Percentiles rank a stretch among this genome's conserved stretches.
phyloP scores from a whole-genome alignment of 92 coral and sea anemone species.

The Siderastrea siderea region DNA sequence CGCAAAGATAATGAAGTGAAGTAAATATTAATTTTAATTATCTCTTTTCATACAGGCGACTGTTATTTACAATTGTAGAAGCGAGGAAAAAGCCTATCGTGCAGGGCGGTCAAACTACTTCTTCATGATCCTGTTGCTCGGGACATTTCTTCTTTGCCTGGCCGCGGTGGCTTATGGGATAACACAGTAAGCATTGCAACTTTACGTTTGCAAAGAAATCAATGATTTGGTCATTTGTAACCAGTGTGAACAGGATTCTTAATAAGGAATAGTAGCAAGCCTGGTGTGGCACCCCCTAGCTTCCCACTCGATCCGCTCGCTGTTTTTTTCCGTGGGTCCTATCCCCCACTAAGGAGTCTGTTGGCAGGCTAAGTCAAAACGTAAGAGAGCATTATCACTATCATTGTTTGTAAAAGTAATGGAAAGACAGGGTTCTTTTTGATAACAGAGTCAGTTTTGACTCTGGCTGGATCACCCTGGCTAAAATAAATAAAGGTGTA shows the following conservation, averaged over 20 bases:
- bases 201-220: neutral
- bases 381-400: too few relatives aligned
- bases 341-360: too few relatives aligned
- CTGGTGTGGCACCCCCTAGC: too few relatives aligned
- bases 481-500: too few relatives aligned
- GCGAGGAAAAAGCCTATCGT: constrained; percentile 83
- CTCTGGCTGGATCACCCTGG: too few relatives aligned
- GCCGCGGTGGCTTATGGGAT: constrained; percentile 87
- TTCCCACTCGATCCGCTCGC: too few relatives aligned
- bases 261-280: too few relatives aligned
- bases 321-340: too few relatives aligned
- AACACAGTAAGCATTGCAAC: constrained; percentile 70
- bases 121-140: constrained; percentile 86
- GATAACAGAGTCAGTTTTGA: too few relatives aligned
- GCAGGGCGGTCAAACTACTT: constrained; percentile 92
- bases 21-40: neutral
- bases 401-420: too few relatives aligned
- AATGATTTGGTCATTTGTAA: neutral
- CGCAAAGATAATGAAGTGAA: neutral
- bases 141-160: constrained; percentile 85
- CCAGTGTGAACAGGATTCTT: neutral
- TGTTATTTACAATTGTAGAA: constrained; percentile 73
- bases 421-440: too few relatives aligned
- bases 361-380: too few relatives aligned
- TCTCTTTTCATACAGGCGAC: constrained; percentile 55